Percentiles rank a stretch among this genome's conserved stretches.
Evolutionary conservation across 2,797 vertebrate genomes (phyloP).

Genomic region (Eleutherodactylus coqui): DNA sequence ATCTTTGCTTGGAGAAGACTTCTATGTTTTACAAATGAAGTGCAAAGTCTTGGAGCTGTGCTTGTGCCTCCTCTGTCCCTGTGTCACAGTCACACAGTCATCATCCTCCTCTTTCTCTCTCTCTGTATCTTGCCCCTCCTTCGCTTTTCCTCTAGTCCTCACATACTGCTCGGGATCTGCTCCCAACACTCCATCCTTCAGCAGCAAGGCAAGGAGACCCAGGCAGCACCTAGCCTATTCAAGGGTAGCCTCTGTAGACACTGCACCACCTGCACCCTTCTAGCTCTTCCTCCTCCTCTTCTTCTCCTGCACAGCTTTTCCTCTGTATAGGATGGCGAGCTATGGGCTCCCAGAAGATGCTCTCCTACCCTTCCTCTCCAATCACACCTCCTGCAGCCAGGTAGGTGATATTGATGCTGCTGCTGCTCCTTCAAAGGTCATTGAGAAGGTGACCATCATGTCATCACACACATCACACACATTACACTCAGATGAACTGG

Average conservation of each 20-base stretch:
- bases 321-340: constrained; percentile 85
- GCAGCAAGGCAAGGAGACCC: constrained; percentile 66
- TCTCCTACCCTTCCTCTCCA: constrained; percentile 87
- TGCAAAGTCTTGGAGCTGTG: constrained; percentile 31
- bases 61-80: constrained; percentile 39
- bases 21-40: constrained; percentile 19
- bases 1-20: not conserved
- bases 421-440: constrained; percentile 52
- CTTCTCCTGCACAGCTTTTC: constrained; percentile 65
- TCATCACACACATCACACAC: not conserved
- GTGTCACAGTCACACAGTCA: constrained; percentile 58
- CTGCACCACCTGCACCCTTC: constrained; percentile 67
- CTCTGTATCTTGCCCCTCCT: constrained; percentile 65
- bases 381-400: constrained; percentile 91
- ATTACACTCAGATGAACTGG: not conserved
- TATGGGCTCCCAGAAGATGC: constrained; percentile 88
- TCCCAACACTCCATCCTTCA: constrained; percentile 64
- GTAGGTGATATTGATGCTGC: constrained; percentile 76
- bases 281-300: constrained; percentile 58
- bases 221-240: constrained; percentile 60
- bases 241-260: constrained; percentile 37
- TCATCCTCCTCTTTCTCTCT: constrained; percentile 65
- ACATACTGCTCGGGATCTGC: constrained; percentile 67
- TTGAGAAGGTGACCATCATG: constrained; percentile 38
- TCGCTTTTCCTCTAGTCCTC: constrained; percentile 65